Base-by-base conservation (phyloP, 2,797 vertebrate genomes). In the Enoplosus armatus region DNA sequence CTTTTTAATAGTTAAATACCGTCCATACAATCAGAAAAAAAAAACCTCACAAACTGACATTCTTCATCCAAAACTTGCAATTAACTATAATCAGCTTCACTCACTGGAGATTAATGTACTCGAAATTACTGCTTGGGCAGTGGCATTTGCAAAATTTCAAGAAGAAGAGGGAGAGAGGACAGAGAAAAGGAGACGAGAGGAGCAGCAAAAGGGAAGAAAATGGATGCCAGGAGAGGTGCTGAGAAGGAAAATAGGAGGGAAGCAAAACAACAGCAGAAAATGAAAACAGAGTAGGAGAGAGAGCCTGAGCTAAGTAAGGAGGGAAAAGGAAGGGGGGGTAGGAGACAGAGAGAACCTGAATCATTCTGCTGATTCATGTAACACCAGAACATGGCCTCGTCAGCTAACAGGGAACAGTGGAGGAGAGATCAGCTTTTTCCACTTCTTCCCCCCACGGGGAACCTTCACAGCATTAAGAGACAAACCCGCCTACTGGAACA, bases 291-390 rank as follows among this genome's bases (percentile, higher is more conserved):
- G 27, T 16, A n/a, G 50, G 18, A 53, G 39, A 61, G 33, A 60
- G 39, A 54, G 64, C 55, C 27, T 14, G 72, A 61, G 75, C 33
- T 6, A 33, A 54, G 53, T 31, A 27, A 31, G 59, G 59, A 11
- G 35, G 43, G 33, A 33, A 45, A 51, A 50, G 26, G 26, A 35
- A 0, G n/a, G 33, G 9, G 59, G 73, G 79, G 75, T 63, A 67
- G 59, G 73, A 81, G 51, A 82, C 33, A 24, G 54, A 72, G 68
- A 64, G 41, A 78, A 66, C 73, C 75, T 68, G 64, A 81, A 79
- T 56, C 75, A 84, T 90, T 89, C 75, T 91, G 90, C 92, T 91
- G 90, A 91, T 83, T 89, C 84, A 81, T 39, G 65, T 0, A 77
- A 84, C 82, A 80, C 4, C 73, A 80, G 82, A 83, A 87, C 79